Evolutionary conservation across 2,888 invertebrate genomes (phyloP).

Genomic region (Endotricha flammealis): DNA sequence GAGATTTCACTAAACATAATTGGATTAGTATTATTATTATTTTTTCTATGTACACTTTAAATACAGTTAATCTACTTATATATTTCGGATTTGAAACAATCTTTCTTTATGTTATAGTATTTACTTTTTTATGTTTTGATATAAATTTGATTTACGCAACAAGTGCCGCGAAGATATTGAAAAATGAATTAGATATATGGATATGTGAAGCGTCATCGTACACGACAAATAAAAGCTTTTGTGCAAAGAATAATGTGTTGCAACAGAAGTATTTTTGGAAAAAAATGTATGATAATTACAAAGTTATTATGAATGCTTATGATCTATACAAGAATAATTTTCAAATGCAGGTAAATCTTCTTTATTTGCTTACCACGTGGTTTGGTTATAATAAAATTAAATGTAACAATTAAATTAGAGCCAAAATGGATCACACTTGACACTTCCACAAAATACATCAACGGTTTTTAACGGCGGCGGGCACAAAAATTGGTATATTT

Average conservation of each 20-base stretch:
- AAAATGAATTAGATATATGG: background rate
- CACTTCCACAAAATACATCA: no score
- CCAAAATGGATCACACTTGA: no score
- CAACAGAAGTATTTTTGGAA: background rate
- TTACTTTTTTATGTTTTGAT: background rate
- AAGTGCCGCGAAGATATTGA: background rate
- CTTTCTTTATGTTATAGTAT: background rate
- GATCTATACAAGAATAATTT: background rate
- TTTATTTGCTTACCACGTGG: no score
- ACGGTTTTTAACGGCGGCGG: no score
- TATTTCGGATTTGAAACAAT: background rate
- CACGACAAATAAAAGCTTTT: background rate
- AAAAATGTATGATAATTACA: background rate
- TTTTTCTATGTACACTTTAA: background rate
- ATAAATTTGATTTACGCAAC: background rate
- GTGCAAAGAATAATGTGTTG: background rate
- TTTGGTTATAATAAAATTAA: no score
- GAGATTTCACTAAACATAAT: background rate
- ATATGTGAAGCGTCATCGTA: conserved; percentile 10
- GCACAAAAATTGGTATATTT: no score
- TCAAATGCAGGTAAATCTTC: conserved; percentile 1
- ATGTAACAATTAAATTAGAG: no score
- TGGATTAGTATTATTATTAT: background rate
- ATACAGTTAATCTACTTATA: background rate
- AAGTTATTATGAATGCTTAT: background rate